Conservation (phyloP, 2,113 vertebrate genomes). For the Notiomystis cincta region DNA sequence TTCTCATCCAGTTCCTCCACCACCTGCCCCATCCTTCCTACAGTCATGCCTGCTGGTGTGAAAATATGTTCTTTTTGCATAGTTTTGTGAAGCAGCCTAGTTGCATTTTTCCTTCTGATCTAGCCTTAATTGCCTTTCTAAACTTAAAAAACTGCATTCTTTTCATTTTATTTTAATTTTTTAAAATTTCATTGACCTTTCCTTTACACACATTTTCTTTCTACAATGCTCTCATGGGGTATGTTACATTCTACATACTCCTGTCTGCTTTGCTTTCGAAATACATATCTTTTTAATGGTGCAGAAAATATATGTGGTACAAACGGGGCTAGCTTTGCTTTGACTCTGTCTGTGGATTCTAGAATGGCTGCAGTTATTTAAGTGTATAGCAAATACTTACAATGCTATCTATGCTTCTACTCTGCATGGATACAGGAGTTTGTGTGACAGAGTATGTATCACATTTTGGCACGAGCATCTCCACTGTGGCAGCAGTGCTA, state of each 20-base stretch:
- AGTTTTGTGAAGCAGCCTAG: background rate
- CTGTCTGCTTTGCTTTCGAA: background rate
- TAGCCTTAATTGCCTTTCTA: constrained; percentile 1
- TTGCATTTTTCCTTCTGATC: constrained; percentile 1
- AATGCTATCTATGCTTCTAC: background rate
- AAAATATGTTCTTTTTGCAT: constrained; percentile 32
- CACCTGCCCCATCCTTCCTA: constrained; percentile 34
- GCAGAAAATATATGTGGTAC: background rate
- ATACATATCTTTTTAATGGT: background rate
- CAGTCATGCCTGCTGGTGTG: constrained; percentile 16
- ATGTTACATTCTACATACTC: background rate
- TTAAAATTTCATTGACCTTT: background rate
- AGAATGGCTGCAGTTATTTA: background rate
- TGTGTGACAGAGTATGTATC: background rate
- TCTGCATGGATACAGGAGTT: background rate
- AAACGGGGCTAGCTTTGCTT: background rate
- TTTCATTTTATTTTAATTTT: background rate
- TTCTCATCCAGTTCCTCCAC: constrained; percentile 16
- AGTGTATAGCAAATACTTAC: background rate
- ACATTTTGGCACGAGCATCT: background rate
- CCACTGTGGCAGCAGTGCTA: background rate
- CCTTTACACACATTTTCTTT: background rate
- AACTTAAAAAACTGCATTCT: background rate
- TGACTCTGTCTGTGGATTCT: background rate
- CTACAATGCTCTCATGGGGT: background rate